Base-by-base conservation (phyloP, 2,888 invertebrate genomes). In the Sceliomorpha sp. region DNA sequence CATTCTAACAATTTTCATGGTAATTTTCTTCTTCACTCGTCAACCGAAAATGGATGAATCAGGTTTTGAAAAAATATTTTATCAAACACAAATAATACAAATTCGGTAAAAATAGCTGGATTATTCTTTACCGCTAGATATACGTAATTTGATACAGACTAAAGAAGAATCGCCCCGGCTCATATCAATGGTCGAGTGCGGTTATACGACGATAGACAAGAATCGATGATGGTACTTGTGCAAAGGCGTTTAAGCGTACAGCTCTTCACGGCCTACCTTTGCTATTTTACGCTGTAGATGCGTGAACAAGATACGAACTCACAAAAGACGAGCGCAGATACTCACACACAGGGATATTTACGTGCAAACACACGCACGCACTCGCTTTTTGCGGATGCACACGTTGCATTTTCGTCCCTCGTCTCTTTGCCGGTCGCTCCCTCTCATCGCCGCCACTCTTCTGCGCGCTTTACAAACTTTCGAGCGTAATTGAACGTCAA, bases 401-500 rank as follows among this genome's bases (percentile, higher is more conserved):
- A 36, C 71, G 73, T 67, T 55, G 74, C 67, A 64, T 70, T 60
- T 47, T 48, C 10, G 17, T 63, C 36, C 17, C 34, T 14, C 50
- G 45, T 24, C 71, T 20, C 32, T 55, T 51, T 48, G 44, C 34
- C 26, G 34, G 36, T 10, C 36, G 36, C 48, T 40, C 39, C 51
- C 36, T 42, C 56, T 60, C 50, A 62, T 44, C 37, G 36, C 29
- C 10, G 48, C 50, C 51, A 45, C 67, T 55, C 59, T 47, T 45
- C 34, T 45, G 36, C 31, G 72, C 63, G 74, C 74, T 73, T 74
- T 72, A 69, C 76, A 77, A 82, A 83, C 76, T 82, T 83, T 77
- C 76, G 78, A 82, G 77, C 79, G 78, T 82, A 83, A 83, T 83
- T 83, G 84, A 84, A 82, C 79, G 79, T 82, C 83, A 82, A 81